phyloP scores from a whole-genome alignment of 1,140 invertebrate species.

The Drosophila sp. region DNA sequence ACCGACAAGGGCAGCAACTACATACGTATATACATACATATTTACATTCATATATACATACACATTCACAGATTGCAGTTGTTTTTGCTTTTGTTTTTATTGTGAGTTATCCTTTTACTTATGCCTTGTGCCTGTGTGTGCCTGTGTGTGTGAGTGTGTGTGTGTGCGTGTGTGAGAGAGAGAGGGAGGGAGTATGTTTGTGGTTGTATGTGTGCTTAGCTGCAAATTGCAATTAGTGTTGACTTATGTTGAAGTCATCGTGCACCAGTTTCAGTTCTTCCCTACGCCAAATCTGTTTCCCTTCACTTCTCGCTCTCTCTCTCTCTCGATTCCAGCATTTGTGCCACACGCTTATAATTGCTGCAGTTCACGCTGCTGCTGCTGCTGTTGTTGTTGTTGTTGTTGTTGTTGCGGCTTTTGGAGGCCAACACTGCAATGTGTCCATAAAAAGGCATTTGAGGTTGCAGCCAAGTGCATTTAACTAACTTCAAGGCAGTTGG shows the following conservation, averaged over 20 bases:
- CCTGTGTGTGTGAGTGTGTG: constrained; percentile 6
- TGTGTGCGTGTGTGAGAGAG: constrained; percentile 20
- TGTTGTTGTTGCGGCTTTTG: constrained; percentile 28
- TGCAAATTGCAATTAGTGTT: constrained; percentile 82
- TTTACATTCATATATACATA: constrained; percentile 13
- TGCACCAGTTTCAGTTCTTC: constrained; percentile 48
- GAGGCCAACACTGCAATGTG: constrained; percentile 35
- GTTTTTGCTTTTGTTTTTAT: constrained; percentile 40
- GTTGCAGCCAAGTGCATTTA: constrained; percentile 30
- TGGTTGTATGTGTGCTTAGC: constrained; percentile 41
- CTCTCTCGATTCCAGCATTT: not conserved
- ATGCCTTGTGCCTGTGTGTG: constrained; percentile 18
- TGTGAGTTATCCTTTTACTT: constrained; percentile 43
- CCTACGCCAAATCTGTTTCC: constrained; percentile 20
- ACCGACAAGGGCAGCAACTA: constrained; percentile 28
- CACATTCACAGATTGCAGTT: constrained; percentile 33
- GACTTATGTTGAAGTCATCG: constrained; percentile 73
- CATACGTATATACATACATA: constrained; percentile 23
- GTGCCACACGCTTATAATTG: constrained; percentile 23
- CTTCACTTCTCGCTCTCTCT: not conserved
- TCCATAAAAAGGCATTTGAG: constrained; percentile 35
- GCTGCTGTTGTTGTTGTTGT: constrained; percentile 2
- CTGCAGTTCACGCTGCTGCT: not conserved
- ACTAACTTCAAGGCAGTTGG: constrained; percentile 26
- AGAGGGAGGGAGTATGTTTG: not conserved